phyloP scores from a whole-genome alignment of 2,888 invertebrate species.

The Lithophane ornitopus region DNA sequence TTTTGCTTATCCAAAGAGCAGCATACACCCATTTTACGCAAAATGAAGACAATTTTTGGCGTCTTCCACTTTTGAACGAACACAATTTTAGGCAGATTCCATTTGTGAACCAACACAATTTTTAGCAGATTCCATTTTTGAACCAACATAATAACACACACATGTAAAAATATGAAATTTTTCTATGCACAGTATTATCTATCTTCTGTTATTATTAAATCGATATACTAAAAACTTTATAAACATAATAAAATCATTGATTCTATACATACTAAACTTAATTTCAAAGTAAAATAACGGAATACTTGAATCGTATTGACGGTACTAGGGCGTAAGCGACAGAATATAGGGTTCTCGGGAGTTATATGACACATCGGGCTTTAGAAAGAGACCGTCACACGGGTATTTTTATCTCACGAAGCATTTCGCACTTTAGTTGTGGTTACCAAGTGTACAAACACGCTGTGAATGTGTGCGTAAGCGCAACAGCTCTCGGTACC shows the following conservation, averaged over 20 bases:
- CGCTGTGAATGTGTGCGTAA: no score
- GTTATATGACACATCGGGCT: not conserved
- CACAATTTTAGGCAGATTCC: constrained; percentile 4
- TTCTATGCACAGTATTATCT: constrained; percentile 18
- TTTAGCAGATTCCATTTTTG: not conserved
- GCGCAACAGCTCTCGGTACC: no score
- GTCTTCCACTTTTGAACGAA: not conserved
- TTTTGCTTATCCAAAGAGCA: not conserved
- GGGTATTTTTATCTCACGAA: not conserved
- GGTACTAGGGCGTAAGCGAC: constrained; percentile 20
- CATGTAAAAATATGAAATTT: not conserved
- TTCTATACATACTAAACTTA: constrained; percentile 62
- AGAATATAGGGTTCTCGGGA: not conserved
- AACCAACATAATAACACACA: constrained; percentile 13
- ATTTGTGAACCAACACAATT: not conserved
- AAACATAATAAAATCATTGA: constrained; percentile 64
- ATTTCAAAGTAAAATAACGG: constrained; percentile 62
- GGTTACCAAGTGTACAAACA: no score
- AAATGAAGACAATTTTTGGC: not conserved
- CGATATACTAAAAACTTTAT: constrained; percentile 56
- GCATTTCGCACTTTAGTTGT: no score
- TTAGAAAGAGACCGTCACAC: not conserved
- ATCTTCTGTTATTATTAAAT: constrained; percentile 23
- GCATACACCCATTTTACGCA: not conserved
- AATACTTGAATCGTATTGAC: constrained; percentile 62